Evolutionary conservation across 1,140 invertebrate genomes (phyloP), one percentile per base, ranked within the genome.

Genomic region (Adoxophyes honmai): DNA sequence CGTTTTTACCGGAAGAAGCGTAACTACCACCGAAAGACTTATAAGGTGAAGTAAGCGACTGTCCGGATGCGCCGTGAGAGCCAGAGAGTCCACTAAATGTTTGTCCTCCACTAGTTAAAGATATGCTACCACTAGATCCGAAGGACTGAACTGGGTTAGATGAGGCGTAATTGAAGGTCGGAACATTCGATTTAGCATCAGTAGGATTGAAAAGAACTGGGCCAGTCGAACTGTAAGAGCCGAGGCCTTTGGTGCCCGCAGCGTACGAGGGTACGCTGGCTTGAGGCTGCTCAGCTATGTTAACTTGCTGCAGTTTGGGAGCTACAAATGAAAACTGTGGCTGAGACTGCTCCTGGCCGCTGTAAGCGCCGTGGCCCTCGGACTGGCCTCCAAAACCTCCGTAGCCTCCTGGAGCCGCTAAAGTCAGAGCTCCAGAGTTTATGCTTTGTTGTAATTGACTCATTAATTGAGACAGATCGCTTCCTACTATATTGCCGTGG

Each of bases 391-490:
- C n/a, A 16, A 66, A 35, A 4, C 64, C 67, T 18, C 70, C 69
- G 48, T 76, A 68, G 28, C 64, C 63, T 14, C 69, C 66, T 0
- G 73, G 64, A 35, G 70, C 68, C 39, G 73, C 74, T 42, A 88
- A 51, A 1, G 70, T 58, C 5, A 86, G 64, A 18, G 76, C 76
- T 48, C 81, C 83, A 13, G 78, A 70, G 54, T 77, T 79, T 11
- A 88, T 55, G 28, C 81, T 71, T 1, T 86, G 79, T 6, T 74
- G 74, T 9, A 88, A 63, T 59, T 88, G 86, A 28, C 73, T 84
- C 86, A 88, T 88, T 0, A 88, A 55, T 48, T 88, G 81, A 0
- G 75, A 75, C 0, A 88, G 73, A 38, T 88, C 86, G 35, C 63
- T 72, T 8, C 74, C 70, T 10, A 73, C 69, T 1, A 85, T 53